A percentile compares a stretch with the other conserved stretches of the same genome.
These are phyloP conservation scores for Eubucco bourcierii DNA, from an alignment of 2,113 vertebrate species.

Conservation along the genomic window DNA sequence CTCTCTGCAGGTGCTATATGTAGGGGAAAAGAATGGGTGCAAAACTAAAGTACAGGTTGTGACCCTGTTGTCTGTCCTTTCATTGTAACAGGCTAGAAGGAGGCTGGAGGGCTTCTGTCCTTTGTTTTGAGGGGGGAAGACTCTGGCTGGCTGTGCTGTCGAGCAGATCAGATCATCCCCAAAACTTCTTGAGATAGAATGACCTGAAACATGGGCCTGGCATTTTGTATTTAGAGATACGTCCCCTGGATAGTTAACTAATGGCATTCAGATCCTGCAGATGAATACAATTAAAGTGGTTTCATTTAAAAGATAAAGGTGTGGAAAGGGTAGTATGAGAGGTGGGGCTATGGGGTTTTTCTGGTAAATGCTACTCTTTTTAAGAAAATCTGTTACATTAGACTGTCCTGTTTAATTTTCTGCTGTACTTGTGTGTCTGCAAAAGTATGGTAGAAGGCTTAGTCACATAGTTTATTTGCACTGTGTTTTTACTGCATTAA, in stretches of 20 bases:
- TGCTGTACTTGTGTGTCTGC: neutral
- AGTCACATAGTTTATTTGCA: neutral
- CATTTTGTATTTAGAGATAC: neutral
- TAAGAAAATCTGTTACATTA: neutral
- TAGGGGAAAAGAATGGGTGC: neutral
- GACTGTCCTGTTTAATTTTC: neutral
- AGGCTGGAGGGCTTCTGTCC: neutral
- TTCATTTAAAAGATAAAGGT: neutral
- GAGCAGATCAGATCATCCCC: neutral
- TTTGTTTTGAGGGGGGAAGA: neutral
- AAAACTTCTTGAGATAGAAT: neutral
- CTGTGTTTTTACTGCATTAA: neutral
- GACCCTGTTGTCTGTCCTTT: too few species aligned
- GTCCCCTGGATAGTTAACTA: neutral
- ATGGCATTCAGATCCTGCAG: neutral
- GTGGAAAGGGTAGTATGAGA: neutral
- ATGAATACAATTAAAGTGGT: rapidly evolving
- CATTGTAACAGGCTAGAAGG: rapidly evolving
- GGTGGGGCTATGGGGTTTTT: neutral
- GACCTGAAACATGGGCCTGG: neutral
- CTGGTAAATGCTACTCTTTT: neutral
- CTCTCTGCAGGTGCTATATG: rapidly evolving
- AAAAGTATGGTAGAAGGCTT: neutral
- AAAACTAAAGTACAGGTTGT: neutral
- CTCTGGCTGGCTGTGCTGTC: neutral